Percentiles rank a stretch among this genome's conserved stretches.
Evolutionary conservation across 2,797 vertebrate genomes (phyloP).

Genomic region (Danio aesculapii): DNA sequence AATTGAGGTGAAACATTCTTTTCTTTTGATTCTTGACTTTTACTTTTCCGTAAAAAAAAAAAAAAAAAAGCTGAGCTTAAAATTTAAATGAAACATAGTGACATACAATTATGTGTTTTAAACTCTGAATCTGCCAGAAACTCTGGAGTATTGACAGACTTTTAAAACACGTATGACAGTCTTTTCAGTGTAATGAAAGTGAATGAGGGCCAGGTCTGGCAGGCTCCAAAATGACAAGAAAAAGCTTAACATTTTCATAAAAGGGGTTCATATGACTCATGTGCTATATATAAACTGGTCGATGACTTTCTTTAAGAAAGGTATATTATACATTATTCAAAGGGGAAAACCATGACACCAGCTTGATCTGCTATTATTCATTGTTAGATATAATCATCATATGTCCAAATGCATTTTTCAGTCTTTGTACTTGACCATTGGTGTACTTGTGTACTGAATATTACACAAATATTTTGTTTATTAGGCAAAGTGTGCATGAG

Average conservation of each 20-base stretch:
- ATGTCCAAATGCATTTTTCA: too few relatives aligned
- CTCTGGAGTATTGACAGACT: background rate
- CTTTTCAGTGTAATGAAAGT: background rate
- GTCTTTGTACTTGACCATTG: too few relatives aligned
- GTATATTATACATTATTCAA: background rate
- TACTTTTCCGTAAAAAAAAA: background rate
- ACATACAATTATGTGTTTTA: background rate
- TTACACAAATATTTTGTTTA: too few relatives aligned
- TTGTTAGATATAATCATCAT: too few relatives aligned
- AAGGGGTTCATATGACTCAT: background rate
- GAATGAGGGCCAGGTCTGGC: background rate
- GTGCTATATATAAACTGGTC: too few relatives aligned
- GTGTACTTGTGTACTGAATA: too few relatives aligned
- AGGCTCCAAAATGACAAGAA: background rate
- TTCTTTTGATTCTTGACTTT: background rate
- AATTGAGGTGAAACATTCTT: background rate
- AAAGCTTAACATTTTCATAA: background rate
- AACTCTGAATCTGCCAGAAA: background rate
- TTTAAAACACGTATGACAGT: background rate
- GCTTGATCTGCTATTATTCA: too few relatives aligned
- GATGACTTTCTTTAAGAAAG: too few relatives aligned
- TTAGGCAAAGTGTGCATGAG: too few relatives aligned
- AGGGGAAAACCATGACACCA: too few relatives aligned
- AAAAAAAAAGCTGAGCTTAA: background rate
- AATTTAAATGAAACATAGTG: background rate